Evolutionary conservation across 2,888 invertebrate genomes (phyloP).

Genomic region (Theodoxus fluviatilis): DNA sequence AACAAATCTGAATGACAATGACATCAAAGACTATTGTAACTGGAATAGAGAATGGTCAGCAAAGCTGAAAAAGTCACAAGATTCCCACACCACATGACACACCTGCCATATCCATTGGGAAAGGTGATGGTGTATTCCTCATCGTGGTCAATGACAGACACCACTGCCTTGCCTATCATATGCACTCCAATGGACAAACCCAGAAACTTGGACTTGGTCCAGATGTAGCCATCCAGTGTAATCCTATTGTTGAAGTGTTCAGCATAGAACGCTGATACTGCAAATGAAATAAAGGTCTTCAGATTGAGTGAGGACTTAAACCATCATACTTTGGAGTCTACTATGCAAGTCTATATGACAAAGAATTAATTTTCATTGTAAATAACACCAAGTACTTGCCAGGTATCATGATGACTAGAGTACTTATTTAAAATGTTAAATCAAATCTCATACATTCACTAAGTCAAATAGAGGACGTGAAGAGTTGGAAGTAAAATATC

Average conservation of each 20-base stretch:
- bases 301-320: no score
- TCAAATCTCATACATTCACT: no score
- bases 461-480: no score
- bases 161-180: slow-evolving; percentile 92
- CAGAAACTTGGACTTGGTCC: slow-evolving; percentile 99
- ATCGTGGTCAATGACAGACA: slow-evolving; percentile 86
- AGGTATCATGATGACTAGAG: not conserved
- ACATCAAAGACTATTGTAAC: no score
- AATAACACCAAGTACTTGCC: not conserved
- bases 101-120: slow-evolving; percentile 97
- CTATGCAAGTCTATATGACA: no score
- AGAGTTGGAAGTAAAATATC: no score
- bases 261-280: slow-evolving; percentile 98
- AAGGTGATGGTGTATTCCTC: slow-evolving; percentile 96
- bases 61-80: no score
- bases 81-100: slow-evolving; percentile 36
- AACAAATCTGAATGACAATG: no score
- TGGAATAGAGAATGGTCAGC: no score
- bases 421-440: no score
- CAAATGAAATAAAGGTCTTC: no score
- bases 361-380: not conserved
- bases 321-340: no score
- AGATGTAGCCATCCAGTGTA: slow-evolving; percentile 92
- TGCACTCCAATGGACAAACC: slow-evolving; percentile 89
- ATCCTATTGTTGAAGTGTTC: slow-evolving; percentile 91